Base-by-base conservation (phyloP, 2,888 invertebrate genomes). In the Drosophila austrosaltans region DNA sequence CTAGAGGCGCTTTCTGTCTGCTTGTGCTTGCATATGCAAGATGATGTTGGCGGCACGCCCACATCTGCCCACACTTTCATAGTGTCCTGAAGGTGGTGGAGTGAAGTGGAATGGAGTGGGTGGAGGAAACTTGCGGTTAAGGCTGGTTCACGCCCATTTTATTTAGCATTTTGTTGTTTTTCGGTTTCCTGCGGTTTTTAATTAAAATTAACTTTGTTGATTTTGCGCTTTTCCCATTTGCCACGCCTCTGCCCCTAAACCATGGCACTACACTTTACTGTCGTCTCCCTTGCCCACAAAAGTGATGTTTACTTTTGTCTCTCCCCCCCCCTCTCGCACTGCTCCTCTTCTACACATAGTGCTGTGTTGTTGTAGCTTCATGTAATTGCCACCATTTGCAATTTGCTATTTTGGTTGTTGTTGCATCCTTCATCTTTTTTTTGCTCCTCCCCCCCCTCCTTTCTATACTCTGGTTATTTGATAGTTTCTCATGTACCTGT, bases 121-220 rank as follows among this genome's bases (percentile, higher is more conserved):
- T 56, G 67, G 42, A 39, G 59, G 54, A 53, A 53, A 25, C 48
- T 48, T 48, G 48, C 48, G 48, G 48, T 48, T 48, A 28, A 44
- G 66, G 61, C 60, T 53, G 56, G 53, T 76, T 69, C 61, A 76
- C 78, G 76, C 85, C 76, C 75, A 64, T 74, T 82, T 84, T 89
- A 82, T 87, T 87, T 87, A 89, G 87, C 87, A 89, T 87, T 84
- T 82, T 82, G 82, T 69, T 83, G 74, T 74, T 75, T 71, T 70
- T 81, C 75, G 76, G 71, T 80, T 82, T 89, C 78, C 88, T 87
- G 84, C 89, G 88, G 84, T 85, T 85, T 85, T 85, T 85, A 85
- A 85, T 85, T 85, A 85, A 85, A 85, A 85, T 85, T 85, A 85
- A 85, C 84, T 89, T 85, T 85, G 89, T 85, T 85, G 87, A 87